These are phyloP conservation scores for Heterohyrax brucei DNA, from an alignment of 2,797 vertebrate species.

Conservation along the genomic window DNA sequence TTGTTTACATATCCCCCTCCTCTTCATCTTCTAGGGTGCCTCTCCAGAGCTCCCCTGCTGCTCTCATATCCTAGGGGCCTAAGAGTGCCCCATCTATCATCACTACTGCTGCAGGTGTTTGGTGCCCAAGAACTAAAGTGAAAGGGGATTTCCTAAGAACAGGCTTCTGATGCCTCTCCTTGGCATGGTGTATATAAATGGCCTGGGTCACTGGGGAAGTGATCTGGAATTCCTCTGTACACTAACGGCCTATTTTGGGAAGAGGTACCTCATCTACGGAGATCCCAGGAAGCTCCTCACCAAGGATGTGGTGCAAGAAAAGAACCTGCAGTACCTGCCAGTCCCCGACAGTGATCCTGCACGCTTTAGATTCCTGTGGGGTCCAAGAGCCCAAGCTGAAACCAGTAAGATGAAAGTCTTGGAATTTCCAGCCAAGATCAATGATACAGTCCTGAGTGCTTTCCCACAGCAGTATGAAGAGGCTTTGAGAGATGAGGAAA, in stretches of 20 bases:
- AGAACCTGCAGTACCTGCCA: neutral
- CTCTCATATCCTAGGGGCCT: no score
- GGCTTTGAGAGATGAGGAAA: neutral
- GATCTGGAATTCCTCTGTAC: neutral
- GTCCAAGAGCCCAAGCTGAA: neutral
- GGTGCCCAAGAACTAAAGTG: no score
- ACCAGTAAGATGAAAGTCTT: neutral
- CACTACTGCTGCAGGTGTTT: no score
- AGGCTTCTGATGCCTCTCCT: no score
- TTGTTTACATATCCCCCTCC: no score
- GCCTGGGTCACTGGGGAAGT: neutral
- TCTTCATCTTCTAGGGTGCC: no score
- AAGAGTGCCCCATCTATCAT: no score
- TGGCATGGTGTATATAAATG: no score
- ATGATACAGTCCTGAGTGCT: neutral
- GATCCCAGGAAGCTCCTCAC: neutral
- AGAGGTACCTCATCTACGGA: neutral
- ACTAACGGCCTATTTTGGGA: neutral
- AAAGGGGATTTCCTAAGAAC: no score
- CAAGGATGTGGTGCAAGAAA: slow-evolving; percentile 51
- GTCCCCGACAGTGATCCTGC: neutral
- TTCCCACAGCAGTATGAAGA: neutral
- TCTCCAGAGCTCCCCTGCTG: no score
- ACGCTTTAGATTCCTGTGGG: neutral
- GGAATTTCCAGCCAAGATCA: neutral